These are phyloP conservation scores for Sorex maritimensis DNA, from an alignment of 2,797 vertebrate genomes.

Conservation along the genomic window DNA sequence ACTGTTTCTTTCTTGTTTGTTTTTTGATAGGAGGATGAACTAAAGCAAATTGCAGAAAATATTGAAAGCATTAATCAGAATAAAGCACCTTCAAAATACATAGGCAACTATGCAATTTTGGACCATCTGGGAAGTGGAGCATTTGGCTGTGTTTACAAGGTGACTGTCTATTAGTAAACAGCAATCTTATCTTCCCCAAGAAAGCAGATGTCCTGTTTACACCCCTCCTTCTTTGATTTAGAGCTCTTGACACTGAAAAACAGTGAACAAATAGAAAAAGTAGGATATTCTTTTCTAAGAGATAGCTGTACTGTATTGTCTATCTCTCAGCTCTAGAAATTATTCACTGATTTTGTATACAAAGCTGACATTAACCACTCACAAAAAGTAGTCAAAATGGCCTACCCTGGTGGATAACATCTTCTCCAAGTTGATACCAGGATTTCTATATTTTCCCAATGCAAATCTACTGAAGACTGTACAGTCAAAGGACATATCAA, in stretches of 20 bases:
- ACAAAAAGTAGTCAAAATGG: not conserved
- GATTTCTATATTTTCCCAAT: not conserved
- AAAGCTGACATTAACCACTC: slow-evolving; percentile 32
- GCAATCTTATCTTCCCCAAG: not conserved
- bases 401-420: not conserved
- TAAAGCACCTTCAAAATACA: slow-evolving; percentile 93
- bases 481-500: not conserved
- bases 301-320: not conserved
- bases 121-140: slow-evolving; percentile 96
- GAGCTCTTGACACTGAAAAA: not conserved
- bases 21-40: slow-evolving; percentile 91
- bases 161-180: slow-evolving; percentile 80
- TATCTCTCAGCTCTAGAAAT: slow-evolving; percentile 7
- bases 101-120: slow-evolving; percentile 94
- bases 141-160: slow-evolving; percentile 96
- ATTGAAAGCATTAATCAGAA: slow-evolving; percentile 95
- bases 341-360: not conserved
- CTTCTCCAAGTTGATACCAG: not conserved
- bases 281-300: not conserved
- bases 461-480: slow-evolving; percentile 18
- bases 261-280: not conserved
- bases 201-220: not conserved
- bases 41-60: slow-evolving; percentile 93
- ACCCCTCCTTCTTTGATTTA: not conserved
- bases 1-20: slow-evolving; percentile 68